Base-by-base conservation (phyloP, 2,888 invertebrate genomes). In the Polydrusus cervinus region DNA sequence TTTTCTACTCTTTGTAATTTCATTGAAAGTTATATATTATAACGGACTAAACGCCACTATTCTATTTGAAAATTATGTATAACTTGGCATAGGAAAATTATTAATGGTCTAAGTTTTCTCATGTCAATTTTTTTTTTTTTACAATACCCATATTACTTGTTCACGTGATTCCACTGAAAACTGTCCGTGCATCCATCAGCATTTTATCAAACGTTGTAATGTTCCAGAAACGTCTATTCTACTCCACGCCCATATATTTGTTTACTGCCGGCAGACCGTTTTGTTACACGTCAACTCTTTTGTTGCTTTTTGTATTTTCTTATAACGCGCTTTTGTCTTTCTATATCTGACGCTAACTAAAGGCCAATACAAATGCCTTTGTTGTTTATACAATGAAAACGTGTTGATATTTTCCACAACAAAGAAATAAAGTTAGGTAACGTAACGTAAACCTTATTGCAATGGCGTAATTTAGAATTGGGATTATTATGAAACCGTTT, bases 201-300 rank as follows among this genome's bases (percentile, higher is more conserved):
- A 20, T 53, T 53, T 53, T 53, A 53, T 30, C 53, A 53, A 53
- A 25, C 30, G 53, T 30, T 30, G 53, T 13, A 53, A 53, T 30
- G 53, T 53, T 16, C 53, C 53, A 53, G 30, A 53, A 53, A 53
- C 30, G 25, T 25, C 53, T 53, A 53, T 53, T 53, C 53, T 53
- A n/a, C 20, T 25, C n/a, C 45, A 62, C 62, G 62, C 62, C 43
- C 62, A 62, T 62, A 62, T 62, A 25, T 43, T 62, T 62, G 40
- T 62, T 62, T 62, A 43, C 43, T 62, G 40, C 62, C 25, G 43
- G 43, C 62, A 43, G 25, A 62, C 40, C 40, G 62, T 62, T 62
- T 62, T 62, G 62, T 62, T 62, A 45, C 43, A 18, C 40, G 62
- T 62, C 43, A 62, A 62, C 40, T 43, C 62, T 40, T 62, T 62